Conservation (phyloP, 2,888 invertebrate species). For the Odiellus spinosus region DNA sequence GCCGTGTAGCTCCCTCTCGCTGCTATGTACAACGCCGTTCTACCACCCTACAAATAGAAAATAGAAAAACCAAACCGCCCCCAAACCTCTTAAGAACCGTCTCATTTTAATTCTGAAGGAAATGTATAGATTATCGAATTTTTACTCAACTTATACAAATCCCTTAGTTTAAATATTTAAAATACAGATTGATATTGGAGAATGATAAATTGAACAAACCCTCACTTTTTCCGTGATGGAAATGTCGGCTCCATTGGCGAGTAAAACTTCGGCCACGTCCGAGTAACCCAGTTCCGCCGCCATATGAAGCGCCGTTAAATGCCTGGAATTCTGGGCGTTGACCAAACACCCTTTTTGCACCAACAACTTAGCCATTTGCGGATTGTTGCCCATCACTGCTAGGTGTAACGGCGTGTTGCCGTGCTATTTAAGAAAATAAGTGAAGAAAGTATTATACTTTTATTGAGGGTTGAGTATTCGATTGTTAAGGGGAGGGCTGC, state of each 20-base stretch:
- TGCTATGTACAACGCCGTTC: constrained; percentile 56
- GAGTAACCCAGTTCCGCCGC: constrained; percentile 54
- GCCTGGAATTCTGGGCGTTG: constrained; percentile 43
- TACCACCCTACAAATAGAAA: constrained; percentile 37
- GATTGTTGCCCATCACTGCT: constrained; percentile 62
- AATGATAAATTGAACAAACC: background rate
- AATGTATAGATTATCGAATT: background rate
- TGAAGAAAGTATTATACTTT: background rate
- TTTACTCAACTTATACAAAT: background rate
- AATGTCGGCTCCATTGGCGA: constrained; percentile 47
- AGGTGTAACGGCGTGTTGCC: constrained; percentile 66
- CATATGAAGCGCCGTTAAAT: constrained; percentile 58
- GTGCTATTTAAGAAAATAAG: constrained; percentile 23
- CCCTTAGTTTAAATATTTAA: background rate
- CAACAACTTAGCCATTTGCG: constrained; percentile 48
- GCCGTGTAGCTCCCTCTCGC: constrained; percentile 66
- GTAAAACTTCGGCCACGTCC: constrained; percentile 44
- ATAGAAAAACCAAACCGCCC: too few relatives aligned
- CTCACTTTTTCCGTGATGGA: constrained; percentile 42
- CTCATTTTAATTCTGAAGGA: too few relatives aligned
- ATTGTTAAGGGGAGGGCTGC: too few relatives aligned
- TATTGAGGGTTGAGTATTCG: too few relatives aligned
- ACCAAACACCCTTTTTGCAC: constrained; percentile 53
- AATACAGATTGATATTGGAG: background rate
- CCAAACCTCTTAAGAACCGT: too few relatives aligned